These are phyloP conservation scores for Synanthedon myopaeformis DNA, from an alignment of 2,888 invertebrate species.

Conservation along the genomic window DNA sequence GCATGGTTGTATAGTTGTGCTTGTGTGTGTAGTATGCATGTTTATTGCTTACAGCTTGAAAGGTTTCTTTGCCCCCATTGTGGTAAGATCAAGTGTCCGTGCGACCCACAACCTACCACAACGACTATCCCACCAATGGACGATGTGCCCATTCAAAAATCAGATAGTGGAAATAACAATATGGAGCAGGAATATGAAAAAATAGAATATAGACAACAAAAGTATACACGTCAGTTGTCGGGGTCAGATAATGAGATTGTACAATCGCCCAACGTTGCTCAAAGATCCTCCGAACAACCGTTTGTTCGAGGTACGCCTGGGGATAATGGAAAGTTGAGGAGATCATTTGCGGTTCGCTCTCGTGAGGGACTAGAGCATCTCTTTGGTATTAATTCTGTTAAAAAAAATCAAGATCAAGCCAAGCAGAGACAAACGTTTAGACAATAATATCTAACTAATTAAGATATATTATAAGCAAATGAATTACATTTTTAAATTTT, in stretches of 20 bases:
- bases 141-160: constrained; percentile 11
- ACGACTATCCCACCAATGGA: constrained; percentile 10
- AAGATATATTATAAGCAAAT: too few species aligned
- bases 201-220: constrained; percentile 41
- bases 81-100: constrained; percentile 76
- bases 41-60: constrained; percentile 78
- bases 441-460: constrained; percentile 8
- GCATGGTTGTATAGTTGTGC: constrained; percentile 41
- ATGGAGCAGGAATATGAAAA: constrained; percentile 10
- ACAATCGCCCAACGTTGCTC: constrained; percentile 18
- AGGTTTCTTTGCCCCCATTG: constrained; percentile 79
- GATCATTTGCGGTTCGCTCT: constrained; percentile 58
- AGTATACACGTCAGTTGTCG: constrained; percentile 29
- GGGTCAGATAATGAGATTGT: constrained; percentile 26
- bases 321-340: constrained; percentile 49
- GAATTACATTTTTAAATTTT: too few species aligned
- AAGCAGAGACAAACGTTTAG: constrained; percentile 36
- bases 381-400: constrained; percentile 40
- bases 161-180: constrained; percentile 12
- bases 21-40: constrained; percentile 66
- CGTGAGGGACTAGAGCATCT: constrained; percentile 59
- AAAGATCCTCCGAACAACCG: constrained; percentile 39
- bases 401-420: constrained; percentile 36
- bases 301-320: constrained; percentile 37
- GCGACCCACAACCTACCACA: constrained; percentile 35